A percentile compares a stretch with the other conserved stretches of the same genome.
phyloP scores from a whole-genome alignment of 2,888 invertebrate species.

The Gibbula magus region DNA sequence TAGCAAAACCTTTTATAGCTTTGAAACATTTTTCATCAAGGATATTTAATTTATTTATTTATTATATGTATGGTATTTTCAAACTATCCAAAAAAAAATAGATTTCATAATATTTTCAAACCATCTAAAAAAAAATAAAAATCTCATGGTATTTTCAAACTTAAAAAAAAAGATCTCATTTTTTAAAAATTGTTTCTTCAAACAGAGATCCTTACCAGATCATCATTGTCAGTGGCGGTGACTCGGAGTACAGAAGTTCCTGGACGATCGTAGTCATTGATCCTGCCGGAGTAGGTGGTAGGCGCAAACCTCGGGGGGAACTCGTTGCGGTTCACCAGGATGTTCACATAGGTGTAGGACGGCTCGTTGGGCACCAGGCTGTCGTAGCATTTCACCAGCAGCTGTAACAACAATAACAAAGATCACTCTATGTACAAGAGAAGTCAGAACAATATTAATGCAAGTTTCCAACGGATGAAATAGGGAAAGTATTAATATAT shows the following conservation, averaged over 20 bases:
- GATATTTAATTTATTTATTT: too few species aligned
- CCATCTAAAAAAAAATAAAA: too few species aligned
- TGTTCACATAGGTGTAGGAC: constrained; percentile 54
- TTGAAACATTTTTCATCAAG: too few species aligned
- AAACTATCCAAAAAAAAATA: too few species aligned
- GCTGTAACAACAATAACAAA: constrained; percentile 44
- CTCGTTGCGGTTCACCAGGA: constrained; percentile 64
- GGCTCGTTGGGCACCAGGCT: constrained; percentile 51
- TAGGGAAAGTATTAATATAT: background rate
- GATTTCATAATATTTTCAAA: too few species aligned
- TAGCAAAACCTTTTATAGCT: too few species aligned
- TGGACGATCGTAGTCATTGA: constrained; percentile 64
- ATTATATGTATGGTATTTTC: too few species aligned
- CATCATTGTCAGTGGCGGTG: constrained; percentile 62
- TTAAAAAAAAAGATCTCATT: too few species aligned
- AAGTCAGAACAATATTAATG: background rate
- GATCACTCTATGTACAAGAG: background rate
- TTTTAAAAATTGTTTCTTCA: too few species aligned
- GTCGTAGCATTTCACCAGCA: constrained; percentile 64
- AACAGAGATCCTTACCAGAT: constrained; percentile 51
- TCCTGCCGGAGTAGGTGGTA: constrained; percentile 43
- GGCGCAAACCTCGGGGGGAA: constrained; percentile 56
- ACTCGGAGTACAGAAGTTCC: constrained; percentile 61
- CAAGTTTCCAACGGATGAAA: background rate
- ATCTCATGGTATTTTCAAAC: too few species aligned